Evolutionary conservation across 1,140 invertebrate species (phyloP).

Genomic region (Euglossa dilemma): DNA sequence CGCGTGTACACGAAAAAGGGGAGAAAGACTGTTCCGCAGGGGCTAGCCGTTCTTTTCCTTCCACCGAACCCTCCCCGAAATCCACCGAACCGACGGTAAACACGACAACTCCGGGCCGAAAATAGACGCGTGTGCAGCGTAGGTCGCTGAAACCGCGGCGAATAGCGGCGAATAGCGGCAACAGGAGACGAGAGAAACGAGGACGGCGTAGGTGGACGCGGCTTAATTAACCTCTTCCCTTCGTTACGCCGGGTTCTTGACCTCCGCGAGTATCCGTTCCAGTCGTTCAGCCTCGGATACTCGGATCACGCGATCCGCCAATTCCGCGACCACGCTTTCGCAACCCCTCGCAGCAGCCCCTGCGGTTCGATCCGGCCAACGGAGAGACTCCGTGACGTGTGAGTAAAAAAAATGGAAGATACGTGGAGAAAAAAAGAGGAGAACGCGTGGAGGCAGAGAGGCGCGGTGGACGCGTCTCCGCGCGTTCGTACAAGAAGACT

Average conservation of each 20-base stretch:
- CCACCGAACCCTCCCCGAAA: not conserved
- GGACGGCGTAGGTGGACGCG: constrained; percentile 51
- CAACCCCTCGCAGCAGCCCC: no score
- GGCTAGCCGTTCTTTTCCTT: not conserved
- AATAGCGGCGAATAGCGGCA: not conserved
- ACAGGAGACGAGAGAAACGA: constrained; percentile 26
- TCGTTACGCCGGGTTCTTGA: constrained; percentile 58
- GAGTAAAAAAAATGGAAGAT: no score
- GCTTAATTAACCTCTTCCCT: constrained; percentile 66
- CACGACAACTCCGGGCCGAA: not conserved
- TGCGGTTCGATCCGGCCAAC: not conserved
- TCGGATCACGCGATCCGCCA: constrained; percentile 5
- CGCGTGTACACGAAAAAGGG: not conserved
- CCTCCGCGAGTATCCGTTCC: constrained; percentile 26
- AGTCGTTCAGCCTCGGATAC: constrained; percentile 12
- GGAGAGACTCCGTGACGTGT: not conserved
- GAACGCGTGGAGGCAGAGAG: no score
- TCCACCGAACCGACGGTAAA: no score
- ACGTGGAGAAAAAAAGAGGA: not conserved
- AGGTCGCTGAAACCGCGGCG: no score
- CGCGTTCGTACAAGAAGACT: not conserved
- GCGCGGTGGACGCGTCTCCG: no score
- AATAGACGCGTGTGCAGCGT: constrained; percentile 12
- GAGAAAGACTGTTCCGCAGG: not conserved
- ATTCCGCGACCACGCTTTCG: no score